A percentile compares a stretch with the other conserved stretches of the same genome.
Evolutionary conservation across 2,113 vertebrate species (phyloP).

Genomic region (Myxocyprinus asiaticus): DNA sequence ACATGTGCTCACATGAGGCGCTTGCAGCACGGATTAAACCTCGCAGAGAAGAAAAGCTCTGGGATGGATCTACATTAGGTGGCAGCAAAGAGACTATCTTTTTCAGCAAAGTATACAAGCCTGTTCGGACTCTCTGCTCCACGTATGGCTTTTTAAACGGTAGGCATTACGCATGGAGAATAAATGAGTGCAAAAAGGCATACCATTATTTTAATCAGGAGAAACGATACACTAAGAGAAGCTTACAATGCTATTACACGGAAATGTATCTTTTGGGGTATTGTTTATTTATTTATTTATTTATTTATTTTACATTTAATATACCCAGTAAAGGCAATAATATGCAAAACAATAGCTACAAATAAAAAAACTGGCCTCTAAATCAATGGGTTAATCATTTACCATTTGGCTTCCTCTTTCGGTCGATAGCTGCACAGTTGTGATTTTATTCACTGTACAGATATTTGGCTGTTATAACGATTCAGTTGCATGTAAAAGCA

Average conservation of each 20-base stretch:
- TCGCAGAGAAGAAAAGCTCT: slow-evolving; percentile 46
- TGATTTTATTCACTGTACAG: background rate
- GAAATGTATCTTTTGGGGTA: background rate
- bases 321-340: too few species aligned
- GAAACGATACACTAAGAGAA: background rate
- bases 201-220: background rate
- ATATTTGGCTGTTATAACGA: background rate
- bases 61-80: slow-evolving; percentile 77
- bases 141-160: background rate
- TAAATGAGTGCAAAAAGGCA: background rate
- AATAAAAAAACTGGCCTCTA: background rate
- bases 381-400: too few species aligned
- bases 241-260: background rate
- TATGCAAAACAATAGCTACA: background rate
- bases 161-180: background rate
- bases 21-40: slow-evolving; percentile 60
- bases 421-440: background rate
- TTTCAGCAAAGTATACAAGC: slow-evolving; percentile 22
- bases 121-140: background rate
- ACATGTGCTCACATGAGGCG: slow-evolving; percentile 56
- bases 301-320: too few species aligned
- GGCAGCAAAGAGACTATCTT: slow-evolving; percentile 81
- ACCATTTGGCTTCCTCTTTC: background rate
- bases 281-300: background rate
- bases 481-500: background rate